Percentiles rank a stretch among this genome's conserved stretches.
Evolutionary conservation across 2,797 vertebrate species (phyloP).

Genomic region (Notolepis coatsorum): DNA sequence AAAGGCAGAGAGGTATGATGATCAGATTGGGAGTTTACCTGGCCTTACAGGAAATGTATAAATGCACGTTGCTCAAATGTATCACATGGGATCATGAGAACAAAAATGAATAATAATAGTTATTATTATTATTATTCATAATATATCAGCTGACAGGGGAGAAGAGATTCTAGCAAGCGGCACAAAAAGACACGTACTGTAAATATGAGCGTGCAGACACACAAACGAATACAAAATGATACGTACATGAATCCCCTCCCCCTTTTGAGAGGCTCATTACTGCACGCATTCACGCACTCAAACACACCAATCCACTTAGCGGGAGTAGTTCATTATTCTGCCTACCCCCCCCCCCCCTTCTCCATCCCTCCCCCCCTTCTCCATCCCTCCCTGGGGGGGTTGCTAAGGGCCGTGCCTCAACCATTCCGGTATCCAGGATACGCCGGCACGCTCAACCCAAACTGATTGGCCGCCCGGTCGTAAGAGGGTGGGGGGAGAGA

Average conservation of each 20-base stretch:
- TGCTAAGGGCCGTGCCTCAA: slow-evolving; percentile 74
- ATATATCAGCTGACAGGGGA: slow-evolving; percentile 2
- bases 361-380: slow-evolving; percentile 29
- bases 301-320: slow-evolving; percentile 12
- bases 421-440: slow-evolving; percentile 82
- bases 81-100: too few species aligned
- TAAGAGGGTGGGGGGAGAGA: slow-evolving; percentile 46
- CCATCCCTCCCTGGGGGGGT: slow-evolving; percentile 54
- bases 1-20: not conserved
- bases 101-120: too few species aligned
- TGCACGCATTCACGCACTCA: slow-evolving; percentile 12
- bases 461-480: slow-evolving; percentile 77
- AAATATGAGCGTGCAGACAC: too few species aligned
- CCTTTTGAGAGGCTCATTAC: too few species aligned
- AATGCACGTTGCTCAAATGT: too few species aligned
- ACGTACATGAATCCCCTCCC: slow-evolving; percentile 1
- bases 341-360: slow-evolving; percentile 27
- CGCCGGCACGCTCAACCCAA: too few species aligned
- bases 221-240: not conserved
- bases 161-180: slow-evolving; percentile 3
- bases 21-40: too few species aligned
- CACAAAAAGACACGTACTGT: too few species aligned
- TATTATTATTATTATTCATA: too few species aligned
- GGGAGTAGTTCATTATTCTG: slow-evolving; percentile 55
- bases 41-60: too few species aligned